Evolutionary conservation across 2,113 vertebrate species (phyloP), one percentile per base, ranked within the genome.

Genomic region (Percina caprodes): DNA sequence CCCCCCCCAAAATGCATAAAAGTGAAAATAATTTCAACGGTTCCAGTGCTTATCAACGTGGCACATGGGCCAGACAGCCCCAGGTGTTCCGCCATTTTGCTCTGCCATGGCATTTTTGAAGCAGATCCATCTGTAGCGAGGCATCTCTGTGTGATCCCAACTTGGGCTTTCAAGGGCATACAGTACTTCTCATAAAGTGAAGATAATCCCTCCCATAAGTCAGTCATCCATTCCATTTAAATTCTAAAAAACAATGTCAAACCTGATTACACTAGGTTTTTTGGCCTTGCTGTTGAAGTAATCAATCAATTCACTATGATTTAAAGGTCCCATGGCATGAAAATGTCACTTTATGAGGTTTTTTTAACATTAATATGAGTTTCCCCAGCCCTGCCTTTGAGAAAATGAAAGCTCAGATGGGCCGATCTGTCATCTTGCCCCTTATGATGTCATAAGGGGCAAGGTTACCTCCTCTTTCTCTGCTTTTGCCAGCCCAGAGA

Each of bases 11-110:
- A 58, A 49, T 4, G 49, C 66, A 80, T 68, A 62, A 82, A 85
- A 74, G 49, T 61, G 24, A 26, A 59, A 87, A 15, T 72, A 73
- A 66, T 75, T 51, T 62, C 26, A 39, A 26, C 13, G 9, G 66
- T 59, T 82, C 46, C 74, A 69, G 16, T 11, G 60, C 72, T 82
- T 62, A 83, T 87, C 77, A 83, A 33, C 60, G 56, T 71, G 79
- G 79, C 86, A 84, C 74, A 63, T 15, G 65, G 42, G 16, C 58
- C 69, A 75, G 59, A 65, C 65, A 75, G 26, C 70, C 68, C 1
- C 54, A 12, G 68, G 74, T 35, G 0, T 70, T 72, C 11, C 23
- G 67, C 9, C 58, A 19, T 75, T 84, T 75, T 39, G 15, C 73
- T 79, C 67, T 54, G 71, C 26, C 56, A 18, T 66, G 77, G 76